A percentile compares a stretch with the other conserved stretches of the same genome.
Evolutionary conservation across 2,888 invertebrate genomes (phyloP).

Genomic region (Drosophila maculinotata): DNA sequence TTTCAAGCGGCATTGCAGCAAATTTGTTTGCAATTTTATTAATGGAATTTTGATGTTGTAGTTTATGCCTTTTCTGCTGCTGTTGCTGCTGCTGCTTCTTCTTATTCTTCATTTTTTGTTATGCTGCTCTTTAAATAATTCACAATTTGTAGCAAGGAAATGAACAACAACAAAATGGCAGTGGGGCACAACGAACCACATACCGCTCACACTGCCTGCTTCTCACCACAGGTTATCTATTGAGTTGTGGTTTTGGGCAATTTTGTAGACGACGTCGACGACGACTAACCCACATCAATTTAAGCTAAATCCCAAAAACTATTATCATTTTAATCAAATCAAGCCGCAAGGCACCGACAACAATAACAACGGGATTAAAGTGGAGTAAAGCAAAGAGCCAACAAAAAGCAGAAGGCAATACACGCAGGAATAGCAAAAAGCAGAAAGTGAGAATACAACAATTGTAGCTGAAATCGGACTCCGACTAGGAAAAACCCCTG

Average conservation of each 20-base stretch:
- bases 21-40: conserved; percentile 67
- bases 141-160: conserved; percentile 36
- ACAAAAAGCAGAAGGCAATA: conserved; percentile 19
- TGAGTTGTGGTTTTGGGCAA: conserved; percentile 4
- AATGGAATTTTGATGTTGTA: conserved; percentile 64
- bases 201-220: no score
- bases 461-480: not conserved
- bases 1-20: conserved; percentile 26
- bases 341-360: conserved; percentile 49
- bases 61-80: conserved; percentile 19
- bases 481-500: conserved; percentile 13
- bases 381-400: not conserved
- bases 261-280: no score
- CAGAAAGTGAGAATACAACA: conserved; percentile 10
- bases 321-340: conserved; percentile 81
- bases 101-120: not conserved
- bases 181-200: not conserved
- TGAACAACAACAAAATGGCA: conserved; percentile 14
- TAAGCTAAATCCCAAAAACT: conserved; percentile 76
- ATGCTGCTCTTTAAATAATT: conserved; percentile 24
- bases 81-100: not conserved
- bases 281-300: conserved; percentile 73
- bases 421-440: conserved; percentile 33
- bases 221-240: not conserved
- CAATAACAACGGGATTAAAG: not conserved